phyloP scores from a whole-genome alignment of 1,140 invertebrate genomes.

The Idris sp. region DNA sequence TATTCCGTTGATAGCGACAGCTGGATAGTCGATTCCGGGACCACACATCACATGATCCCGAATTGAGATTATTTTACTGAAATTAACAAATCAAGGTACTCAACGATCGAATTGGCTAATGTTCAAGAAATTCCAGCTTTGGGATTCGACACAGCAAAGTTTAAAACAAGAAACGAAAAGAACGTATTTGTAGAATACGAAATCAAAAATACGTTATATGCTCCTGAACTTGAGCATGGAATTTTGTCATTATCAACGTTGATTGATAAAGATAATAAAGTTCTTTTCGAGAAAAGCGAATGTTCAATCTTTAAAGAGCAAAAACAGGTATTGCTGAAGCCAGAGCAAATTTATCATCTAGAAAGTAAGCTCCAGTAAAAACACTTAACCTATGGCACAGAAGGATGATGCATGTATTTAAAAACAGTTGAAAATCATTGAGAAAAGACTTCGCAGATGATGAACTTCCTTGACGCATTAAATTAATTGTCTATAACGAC shows the following conservation, averaged over 20 bases:
- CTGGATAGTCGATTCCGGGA: constrained; percentile 33
- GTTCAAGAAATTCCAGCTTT: neutral
- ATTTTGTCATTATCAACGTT: constrained; percentile 13
- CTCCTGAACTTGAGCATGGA: constrained; percentile 12
- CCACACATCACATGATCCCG: constrained; percentile 35
- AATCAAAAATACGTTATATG: constrained; percentile 12
- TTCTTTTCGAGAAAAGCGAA: constrained; percentile 17
- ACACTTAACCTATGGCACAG: no score
- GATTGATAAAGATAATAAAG: constrained; percentile 6
- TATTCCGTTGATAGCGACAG: constrained; percentile 1
- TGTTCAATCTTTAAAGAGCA: constrained; percentile 10
- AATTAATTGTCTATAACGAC: constrained; percentile 19
- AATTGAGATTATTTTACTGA: constrained; percentile 21
- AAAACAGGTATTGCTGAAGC: no score
- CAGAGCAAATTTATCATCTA: no score
- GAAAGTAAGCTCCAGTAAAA: no score
- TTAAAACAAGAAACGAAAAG: constrained; percentile 6
- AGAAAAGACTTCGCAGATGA: no score
- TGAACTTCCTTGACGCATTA: no score
- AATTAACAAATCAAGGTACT: neutral
- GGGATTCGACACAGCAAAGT: constrained; percentile 5
- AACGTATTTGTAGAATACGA: constrained; percentile 2
- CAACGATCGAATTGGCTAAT: constrained; percentile 8
- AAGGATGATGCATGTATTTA: no score
- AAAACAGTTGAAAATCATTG: no score